Percentiles rank a stretch among this genome's conserved stretches.
These are phyloP conservation scores for Melospiza georgiana DNA, from an alignment of 2,113 vertebrate species.

Conservation along the genomic window DNA sequence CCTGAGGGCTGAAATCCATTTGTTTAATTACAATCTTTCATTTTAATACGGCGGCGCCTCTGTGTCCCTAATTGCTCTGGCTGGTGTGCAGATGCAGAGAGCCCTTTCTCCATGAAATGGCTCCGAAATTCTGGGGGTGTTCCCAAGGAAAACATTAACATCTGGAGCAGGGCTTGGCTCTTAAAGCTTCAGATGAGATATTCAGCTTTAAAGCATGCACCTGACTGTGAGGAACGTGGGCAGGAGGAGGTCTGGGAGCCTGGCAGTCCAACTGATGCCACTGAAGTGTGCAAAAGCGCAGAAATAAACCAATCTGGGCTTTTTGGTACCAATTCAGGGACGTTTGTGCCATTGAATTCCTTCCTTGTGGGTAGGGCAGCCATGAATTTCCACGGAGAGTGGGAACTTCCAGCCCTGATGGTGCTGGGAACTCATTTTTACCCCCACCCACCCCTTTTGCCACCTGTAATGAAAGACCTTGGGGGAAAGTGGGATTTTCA, in stretches of 20 bases:
- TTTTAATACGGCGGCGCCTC: not conserved
- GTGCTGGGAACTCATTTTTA: fast-evolving
- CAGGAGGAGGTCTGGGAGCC: not conserved
- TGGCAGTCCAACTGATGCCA: not conserved
- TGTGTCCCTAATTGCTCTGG: not conserved
- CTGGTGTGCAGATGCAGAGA: not conserved
- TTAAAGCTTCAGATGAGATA: not conserved
- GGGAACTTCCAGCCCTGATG: not conserved
- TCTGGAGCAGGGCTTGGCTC: not conserved
- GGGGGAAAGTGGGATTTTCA: not conserved
- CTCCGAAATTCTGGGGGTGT: not conserved
- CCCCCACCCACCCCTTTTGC: not conserved
- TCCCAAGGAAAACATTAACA: not conserved
- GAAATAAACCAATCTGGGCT: not conserved
- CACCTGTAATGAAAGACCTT: not conserved
- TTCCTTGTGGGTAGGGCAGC: not conserved
- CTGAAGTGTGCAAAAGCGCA: not conserved
- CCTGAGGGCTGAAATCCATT: not conserved
- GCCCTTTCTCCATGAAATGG: not conserved
- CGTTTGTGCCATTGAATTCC: not conserved
- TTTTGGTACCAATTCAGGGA: not conserved
- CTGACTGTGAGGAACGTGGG: not conserved
- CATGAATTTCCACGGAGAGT: fast-evolving
- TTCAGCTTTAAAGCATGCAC: fast-evolving
- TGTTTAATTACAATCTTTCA: not conserved